Conservation (phyloP, 2,888 invertebrate species). For the Tachystola acroxantha region DNA sequence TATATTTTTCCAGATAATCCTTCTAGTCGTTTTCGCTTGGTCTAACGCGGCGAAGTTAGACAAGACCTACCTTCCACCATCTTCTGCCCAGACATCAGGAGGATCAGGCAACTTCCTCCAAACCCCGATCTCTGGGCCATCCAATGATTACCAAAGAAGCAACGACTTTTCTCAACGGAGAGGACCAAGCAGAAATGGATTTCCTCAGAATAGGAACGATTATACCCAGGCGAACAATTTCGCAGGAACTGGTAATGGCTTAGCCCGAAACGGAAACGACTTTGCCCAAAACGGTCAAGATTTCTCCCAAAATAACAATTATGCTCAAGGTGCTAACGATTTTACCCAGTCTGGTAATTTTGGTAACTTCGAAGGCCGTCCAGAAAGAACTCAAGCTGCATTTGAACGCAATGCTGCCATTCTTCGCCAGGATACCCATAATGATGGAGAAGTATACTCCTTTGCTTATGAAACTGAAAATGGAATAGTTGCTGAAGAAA, state of each 20-base stretch:
- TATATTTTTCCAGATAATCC: conserved; percentile 43
- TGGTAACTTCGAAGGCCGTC: conserved; percentile 22
- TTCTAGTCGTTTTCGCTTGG: conserved; percentile 43
- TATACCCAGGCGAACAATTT: not conserved
- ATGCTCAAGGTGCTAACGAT: conserved; percentile 13
- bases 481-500: conserved; percentile 62
- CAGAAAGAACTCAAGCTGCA: conserved; percentile 56
- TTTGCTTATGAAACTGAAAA: conserved; percentile 66
- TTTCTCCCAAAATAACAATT: conserved; percentile 13
- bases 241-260: not conserved
- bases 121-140: conserved; percentile 30
- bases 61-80: conserved; percentile 59
- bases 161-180: conserved; percentile 12
- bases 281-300: conserved; percentile 17
- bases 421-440: conserved; percentile 53
- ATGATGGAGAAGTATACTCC: conserved; percentile 57
- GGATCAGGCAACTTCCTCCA: conserved; percentile 48
- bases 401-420: conserved; percentile 61
- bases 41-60: conserved; percentile 56
- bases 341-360: conserved; percentile 8
- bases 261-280: conserved; percentile 18
- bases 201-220: not conserved
- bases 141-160: conserved; percentile 1
- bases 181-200: conserved; percentile 1
- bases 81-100: conserved; percentile 39